Evolutionary conservation across 1,140 invertebrate genomes (phyloP), one percentile per base, ranked within the genome.

Genomic region (Eueides isabella): DNA sequence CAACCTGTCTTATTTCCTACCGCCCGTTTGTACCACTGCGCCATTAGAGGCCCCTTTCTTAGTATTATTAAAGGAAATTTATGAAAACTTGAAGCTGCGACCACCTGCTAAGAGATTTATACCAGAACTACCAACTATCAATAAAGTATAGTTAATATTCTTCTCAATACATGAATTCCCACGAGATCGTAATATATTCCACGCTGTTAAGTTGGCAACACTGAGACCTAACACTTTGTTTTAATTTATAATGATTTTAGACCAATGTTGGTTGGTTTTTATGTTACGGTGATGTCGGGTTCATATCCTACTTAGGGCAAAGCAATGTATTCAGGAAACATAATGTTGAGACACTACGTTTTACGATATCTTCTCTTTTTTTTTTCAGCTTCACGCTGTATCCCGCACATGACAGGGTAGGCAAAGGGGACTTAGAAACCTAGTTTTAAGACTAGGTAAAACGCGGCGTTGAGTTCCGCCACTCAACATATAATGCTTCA

Each of bases 51-150:
- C 35, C 14, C 14, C 35, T 38, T 38, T 38, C 16, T 48, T 19
- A 23, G 5, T 19, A 48, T 48, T 48, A 48, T 48, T 48, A 48
- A 48, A 48, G 16, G 7, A n/a, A 48, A 48, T 16, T 48, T 16
- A 23, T 19, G n/a, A 48, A n/a, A 19, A 48, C 41, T 48, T 23
- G 41, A 48, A 48, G 41, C 41, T 6, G 41, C 41, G 48, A 55
- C 48, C 48, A 55, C 48, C 48, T 55, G 48, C 48, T 26, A 55
- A 55, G 48, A 55, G 48, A 55, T 55, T 55, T 55, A 55, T 55
- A 23, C 48, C 19, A 4, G 12, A 55, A 23, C 48, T 23, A 55
- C 48, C 48, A n/a, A n/a, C 41, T 44, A 55, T 12, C 48, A 23
- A 55, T 55, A 55, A 55, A 55, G 16, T 55, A 26, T 55, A 55